Evolutionary conservation across 2,797 vertebrate genomes (phyloP).

Genomic region (Lophius americanus): DNA sequence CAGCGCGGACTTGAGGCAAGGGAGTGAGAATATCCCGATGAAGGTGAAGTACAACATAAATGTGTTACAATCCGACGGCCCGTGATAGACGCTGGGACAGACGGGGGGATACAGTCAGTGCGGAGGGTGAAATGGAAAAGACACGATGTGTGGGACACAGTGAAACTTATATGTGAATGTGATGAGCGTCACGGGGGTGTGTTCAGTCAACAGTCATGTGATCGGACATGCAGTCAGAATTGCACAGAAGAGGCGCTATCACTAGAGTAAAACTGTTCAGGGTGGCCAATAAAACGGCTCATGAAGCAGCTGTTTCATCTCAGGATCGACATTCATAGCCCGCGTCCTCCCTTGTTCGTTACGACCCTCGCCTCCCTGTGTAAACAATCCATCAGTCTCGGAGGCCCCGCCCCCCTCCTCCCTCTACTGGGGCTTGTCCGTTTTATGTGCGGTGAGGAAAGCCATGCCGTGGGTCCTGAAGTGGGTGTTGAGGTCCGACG

Average conservation of each 20-base stretch:
- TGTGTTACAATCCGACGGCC: slow-evolving; percentile 33
- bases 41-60: slow-evolving; percentile 44
- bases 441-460: slow-evolving; percentile 94
- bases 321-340: slow-evolving; percentile 66
- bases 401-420: neutral
- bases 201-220: slow-evolving; percentile 49
- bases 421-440: slow-evolving; percentile 82
- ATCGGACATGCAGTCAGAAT: slow-evolving; percentile 75
- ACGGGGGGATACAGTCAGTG: slow-evolving; percentile 54
- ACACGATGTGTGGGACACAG: slow-evolving; percentile 42
- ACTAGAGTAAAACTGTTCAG: slow-evolving; percentile 55
- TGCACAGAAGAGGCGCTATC: slow-evolving; percentile 61
- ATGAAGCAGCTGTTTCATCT: slow-evolving; percentile 51
- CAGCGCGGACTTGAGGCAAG: slow-evolving; percentile 16
- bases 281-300: slow-evolving; percentile 50
- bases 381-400: slow-evolving; percentile 13
- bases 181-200: slow-evolving; percentile 50
- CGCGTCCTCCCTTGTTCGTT: slow-evolving; percentile 19
- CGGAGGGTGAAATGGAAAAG: slow-evolving; percentile 39
- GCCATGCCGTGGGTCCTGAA: slow-evolving; percentile 98
- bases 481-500: slow-evolving; percentile 94
- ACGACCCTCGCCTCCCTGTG: neutral
- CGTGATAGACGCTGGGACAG: slow-evolving; percentile 47
- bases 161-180: slow-evolving; percentile 59
- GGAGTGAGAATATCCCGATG: slow-evolving; percentile 10